Evolutionary conservation across 1,140 invertebrate species (phyloP).

Genomic region (Hylaeus anthracinus): DNA sequence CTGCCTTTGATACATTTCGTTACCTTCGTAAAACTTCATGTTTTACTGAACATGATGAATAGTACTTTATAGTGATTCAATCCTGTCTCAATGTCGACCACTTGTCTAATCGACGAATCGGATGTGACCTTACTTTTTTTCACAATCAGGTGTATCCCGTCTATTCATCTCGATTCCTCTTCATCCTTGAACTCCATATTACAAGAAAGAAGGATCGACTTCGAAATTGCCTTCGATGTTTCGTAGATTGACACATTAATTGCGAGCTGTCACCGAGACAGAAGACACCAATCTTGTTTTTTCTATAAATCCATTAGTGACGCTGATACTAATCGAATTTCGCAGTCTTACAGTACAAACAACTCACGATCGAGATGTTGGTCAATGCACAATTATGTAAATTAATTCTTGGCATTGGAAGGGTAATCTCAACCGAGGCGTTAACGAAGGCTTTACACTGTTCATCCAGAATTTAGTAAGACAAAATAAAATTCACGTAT

Average conservation of each 20-base stretch:
- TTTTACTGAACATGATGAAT: too few species aligned
- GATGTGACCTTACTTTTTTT: neutral
- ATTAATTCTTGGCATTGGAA: constrained; percentile 18
- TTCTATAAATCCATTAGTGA: neutral
- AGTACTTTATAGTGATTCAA: neutral
- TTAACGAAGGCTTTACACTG: neutral
- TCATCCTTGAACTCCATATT: constrained; percentile 32
- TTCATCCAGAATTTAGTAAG: neutral
- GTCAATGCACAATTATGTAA: constrained; percentile 12
- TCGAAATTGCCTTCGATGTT: neutral
- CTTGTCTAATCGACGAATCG: neutral
- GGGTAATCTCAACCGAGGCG: neutral
- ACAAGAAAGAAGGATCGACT: neutral
- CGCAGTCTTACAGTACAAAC: neutral
- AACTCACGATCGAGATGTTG: neutral
- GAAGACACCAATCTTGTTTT: neutral
- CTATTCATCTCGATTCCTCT: constrained; percentile 10
- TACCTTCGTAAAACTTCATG: too few species aligned
- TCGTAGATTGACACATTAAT: neutral
- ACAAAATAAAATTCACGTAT: too few species aligned
- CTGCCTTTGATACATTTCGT: too few species aligned
- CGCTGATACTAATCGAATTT: constrained; percentile 2
- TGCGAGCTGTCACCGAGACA: neutral
- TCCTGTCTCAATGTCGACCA: neutral
- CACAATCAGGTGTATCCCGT: neutral